phyloP scores from a whole-genome alignment of 2,888 invertebrate genomes.

The Brachylomia viminalis region DNA sequence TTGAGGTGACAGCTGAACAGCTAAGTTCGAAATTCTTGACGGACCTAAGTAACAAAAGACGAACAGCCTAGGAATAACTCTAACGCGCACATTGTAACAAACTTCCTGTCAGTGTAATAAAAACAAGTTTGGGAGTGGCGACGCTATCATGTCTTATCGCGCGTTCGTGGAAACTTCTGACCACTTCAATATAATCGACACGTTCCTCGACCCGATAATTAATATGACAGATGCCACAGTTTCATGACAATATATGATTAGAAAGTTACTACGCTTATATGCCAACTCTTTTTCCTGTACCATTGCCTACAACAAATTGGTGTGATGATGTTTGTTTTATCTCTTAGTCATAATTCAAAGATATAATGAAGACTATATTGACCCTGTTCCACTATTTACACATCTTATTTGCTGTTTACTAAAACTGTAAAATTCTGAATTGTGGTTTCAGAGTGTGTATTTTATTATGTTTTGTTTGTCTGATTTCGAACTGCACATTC shows the following conservation, averaged over 20 bases:
- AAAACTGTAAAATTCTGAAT: slow-evolving; percentile 18
- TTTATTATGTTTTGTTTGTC: slow-evolving; percentile 18
- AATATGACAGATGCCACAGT: slow-evolving; percentile 64
- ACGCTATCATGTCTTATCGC: slow-evolving; percentile 77
- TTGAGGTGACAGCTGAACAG: not conserved
- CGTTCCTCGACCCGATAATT: slow-evolving; percentile 69
- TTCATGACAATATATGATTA: slow-evolving; percentile 58
- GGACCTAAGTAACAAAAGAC: not conserved
- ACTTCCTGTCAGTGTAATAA: slow-evolving; percentile 68
- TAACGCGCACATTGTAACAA: slow-evolving; percentile 48
- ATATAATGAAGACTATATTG: slow-evolving; percentile 34
- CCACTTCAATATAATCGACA: slow-evolving; percentile 70
- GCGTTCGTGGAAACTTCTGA: slow-evolving; percentile 83
- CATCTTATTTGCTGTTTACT: slow-evolving; percentile 37
- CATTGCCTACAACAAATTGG: slow-evolving; percentile 6
- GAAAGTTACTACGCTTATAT: slow-evolving; percentile 50
- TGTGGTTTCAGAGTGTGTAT: slow-evolving; percentile 2
- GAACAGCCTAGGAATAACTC: slow-evolving; percentile 47
- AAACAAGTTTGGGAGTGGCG: slow-evolving; percentile 76
- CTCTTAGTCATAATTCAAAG: slow-evolving; percentile 31
- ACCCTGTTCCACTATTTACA: slow-evolving; percentile 51
- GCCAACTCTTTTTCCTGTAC: slow-evolving; percentile 1
- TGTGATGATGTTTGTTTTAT: slow-evolving; percentile 23
- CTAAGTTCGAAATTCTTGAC: slow-evolving; percentile 8
- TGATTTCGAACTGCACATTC: slow-evolving; percentile 19